These are phyloP conservation scores for Phasianus colchicus DNA, from an alignment of 2,113 vertebrate species.

Conservation along the genomic window DNA sequence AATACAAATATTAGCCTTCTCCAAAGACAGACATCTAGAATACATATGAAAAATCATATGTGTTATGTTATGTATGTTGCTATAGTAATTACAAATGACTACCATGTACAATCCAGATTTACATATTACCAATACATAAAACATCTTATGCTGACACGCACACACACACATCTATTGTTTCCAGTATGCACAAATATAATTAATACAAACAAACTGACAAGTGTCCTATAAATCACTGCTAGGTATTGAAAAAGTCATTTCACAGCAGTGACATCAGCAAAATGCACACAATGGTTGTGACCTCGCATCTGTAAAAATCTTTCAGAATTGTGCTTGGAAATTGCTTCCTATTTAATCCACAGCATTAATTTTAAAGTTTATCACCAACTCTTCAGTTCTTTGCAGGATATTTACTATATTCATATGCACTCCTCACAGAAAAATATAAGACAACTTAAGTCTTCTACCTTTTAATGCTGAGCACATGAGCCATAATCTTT, in stretches of 20 bases:
- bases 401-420: background rate
- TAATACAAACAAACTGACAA: conserved; percentile 19
- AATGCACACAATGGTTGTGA: conserved; percentile 20
- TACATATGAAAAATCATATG: background rate
- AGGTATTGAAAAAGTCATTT: conserved; percentile 39
- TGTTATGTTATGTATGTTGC: background rate
- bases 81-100: background rate
- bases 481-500: background rate
- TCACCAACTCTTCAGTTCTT: background rate
- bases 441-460: background rate
- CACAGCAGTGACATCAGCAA: conserved; percentile 60
- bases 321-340: conserved; percentile 29
- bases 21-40: conserved; percentile 7
- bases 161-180: background rate
- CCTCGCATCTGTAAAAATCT: conserved; percentile 36
- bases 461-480: background rate
- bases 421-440: background rate
- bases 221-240: conserved; percentile 29
- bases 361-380: conserved; percentile 16
- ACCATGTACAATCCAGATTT: background rate
- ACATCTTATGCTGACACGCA: background rate
- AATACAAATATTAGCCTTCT: conserved; percentile 42
- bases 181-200: background rate
- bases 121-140: background rate
- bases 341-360: background rate